phyloP scores from a whole-genome alignment of 1,140 invertebrate genomes.

The Agraylea sexmaculata region DNA sequence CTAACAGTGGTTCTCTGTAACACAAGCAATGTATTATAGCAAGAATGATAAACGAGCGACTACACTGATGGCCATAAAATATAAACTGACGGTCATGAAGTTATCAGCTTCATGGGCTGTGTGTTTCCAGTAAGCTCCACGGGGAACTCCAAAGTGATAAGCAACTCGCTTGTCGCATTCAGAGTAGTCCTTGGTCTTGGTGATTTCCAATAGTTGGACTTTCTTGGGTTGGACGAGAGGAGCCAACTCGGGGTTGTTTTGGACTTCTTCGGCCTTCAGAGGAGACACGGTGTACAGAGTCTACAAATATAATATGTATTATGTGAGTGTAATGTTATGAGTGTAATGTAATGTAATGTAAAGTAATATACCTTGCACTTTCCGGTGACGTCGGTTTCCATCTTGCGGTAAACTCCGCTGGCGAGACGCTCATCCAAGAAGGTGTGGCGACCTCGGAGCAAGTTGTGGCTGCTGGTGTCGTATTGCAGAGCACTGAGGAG shows the following conservation, averaged over 20 bases:
- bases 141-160: slow-evolving; percentile 48
- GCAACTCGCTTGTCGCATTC: slow-evolving; percentile 45
- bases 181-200: slow-evolving; percentile 56
- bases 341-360: neutral
- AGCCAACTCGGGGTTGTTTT: slow-evolving; percentile 36
- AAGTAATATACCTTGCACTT: slow-evolving; percentile 40
- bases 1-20: slow-evolving; percentile 39
- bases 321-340: neutral
- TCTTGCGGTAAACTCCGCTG: slow-evolving; percentile 45
- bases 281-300: slow-evolving; percentile 51
- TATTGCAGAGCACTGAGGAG: slow-evolving; percentile 45
- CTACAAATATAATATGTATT: slow-evolving; percentile 23
- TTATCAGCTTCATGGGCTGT: slow-evolving; percentile 40
- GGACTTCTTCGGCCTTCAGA: slow-evolving; percentile 37
- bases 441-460: slow-evolving; percentile 31
- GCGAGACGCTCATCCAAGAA: slow-evolving; percentile 34
- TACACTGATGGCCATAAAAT: neutral
- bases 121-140: slow-evolving; percentile 39
- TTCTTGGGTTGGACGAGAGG: slow-evolving; percentile 39
- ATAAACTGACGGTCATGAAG: slow-evolving; percentile 34
- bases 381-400: slow-evolving; percentile 57
- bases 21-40: neutral
- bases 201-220: slow-evolving; percentile 43
- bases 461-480: slow-evolving; percentile 37
- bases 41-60: slow-evolving; percentile 3